Evolutionary conservation across 2,888 invertebrate genomes (phyloP).

Genomic region (Mesopsocus fuscifrons): DNA sequence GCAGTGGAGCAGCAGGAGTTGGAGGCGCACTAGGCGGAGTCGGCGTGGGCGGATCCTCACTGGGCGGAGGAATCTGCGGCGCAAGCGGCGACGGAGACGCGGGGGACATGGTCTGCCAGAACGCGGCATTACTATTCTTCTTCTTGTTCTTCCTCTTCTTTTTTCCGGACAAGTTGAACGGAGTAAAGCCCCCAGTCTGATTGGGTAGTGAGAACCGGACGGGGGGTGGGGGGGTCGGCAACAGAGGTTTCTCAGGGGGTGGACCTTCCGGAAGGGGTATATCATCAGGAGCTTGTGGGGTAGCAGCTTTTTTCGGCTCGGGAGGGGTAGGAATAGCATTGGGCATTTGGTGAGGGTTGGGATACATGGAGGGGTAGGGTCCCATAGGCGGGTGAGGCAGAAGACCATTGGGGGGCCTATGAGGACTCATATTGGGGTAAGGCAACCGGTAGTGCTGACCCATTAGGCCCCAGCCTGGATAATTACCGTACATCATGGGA

Average conservation of each 20-base stretch:
- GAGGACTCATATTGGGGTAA: neutral
- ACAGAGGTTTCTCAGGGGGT: neutral
- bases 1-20: neutral
- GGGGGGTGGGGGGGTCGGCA: neutral
- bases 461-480: neutral
- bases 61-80: no score
- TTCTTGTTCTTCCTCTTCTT: conserved; percentile 2
- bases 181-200: neutral
- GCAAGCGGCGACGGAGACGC: neutral
- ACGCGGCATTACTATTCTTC: conserved; percentile 3
- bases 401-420: neutral
- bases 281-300: conserved; percentile 1
- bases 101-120: no score
- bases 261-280: conserved; percentile 5
- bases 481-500: neutral
- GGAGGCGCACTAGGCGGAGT: conserved; percentile 1
- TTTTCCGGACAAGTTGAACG: conserved; percentile 1
- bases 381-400: neutral
- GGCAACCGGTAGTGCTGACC: neutral
- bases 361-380: neutral
- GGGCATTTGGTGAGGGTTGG: neutral
- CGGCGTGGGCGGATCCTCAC: no score
- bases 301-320: neutral
- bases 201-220: neutral
- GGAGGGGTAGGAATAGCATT: neutral